phyloP scores from a whole-genome alignment of 2,797 vertebrate genomes.

The Oryzias sinensis region DNA sequence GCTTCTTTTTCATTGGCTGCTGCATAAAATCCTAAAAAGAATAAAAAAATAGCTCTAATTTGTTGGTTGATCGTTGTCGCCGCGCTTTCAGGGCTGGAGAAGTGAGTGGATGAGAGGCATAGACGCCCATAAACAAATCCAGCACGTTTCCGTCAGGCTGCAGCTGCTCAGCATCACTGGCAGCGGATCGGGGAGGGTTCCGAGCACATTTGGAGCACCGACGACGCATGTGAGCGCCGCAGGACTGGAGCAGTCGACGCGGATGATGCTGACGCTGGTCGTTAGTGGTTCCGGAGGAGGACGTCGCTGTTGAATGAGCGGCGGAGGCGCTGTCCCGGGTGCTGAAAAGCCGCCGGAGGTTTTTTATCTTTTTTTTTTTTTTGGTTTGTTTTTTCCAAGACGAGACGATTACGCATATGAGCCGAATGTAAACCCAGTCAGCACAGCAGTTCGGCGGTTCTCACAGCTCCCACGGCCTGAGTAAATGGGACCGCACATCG shows the following conservation, averaged over 20 bases:
- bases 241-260: constrained; percentile 4
- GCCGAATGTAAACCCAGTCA: not conserved
- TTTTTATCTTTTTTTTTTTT: not conserved
- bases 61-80: not conserved
- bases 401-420: constrained; percentile 34
- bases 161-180: constrained; percentile 41
- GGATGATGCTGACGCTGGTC: constrained; percentile 8
- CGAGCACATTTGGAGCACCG: constrained; percentile 24
- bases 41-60: not conserved
- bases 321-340: constrained; percentile 11
- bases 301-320: constrained; percentile 23
- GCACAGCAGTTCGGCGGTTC: constrained; percentile 29
- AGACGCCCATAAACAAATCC: constrained; percentile 41
- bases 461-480: constrained; percentile 44
- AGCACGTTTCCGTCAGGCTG: constrained; percentile 56
- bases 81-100: constrained; percentile 1
- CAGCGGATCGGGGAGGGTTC: constrained; percentile 28
- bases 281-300: constrained; percentile 8
- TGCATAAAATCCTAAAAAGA: no score
- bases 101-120: constrained; percentile 21
- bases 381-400: constrained; percentile 8
- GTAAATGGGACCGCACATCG: constrained; percentile 70
- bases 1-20: not conserved
- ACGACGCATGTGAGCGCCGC: constrained; percentile 27
- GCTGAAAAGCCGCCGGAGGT: not conserved